Evolutionary conservation across 2,888 invertebrate species (phyloP).

Genomic region (Acanthacorydalis orientalis): DNA sequence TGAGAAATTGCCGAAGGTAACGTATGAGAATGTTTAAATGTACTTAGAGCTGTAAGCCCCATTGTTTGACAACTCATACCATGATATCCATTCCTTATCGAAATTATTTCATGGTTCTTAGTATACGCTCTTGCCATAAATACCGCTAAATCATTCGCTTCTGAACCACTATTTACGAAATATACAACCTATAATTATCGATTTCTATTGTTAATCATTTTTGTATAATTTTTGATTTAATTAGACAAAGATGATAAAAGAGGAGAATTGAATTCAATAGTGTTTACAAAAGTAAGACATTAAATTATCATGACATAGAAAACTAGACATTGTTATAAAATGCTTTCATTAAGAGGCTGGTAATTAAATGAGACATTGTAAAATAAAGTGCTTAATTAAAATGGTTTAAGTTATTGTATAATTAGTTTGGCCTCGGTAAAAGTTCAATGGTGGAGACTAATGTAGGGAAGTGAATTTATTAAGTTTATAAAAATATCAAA

Average conservation of each 20-base stretch:
- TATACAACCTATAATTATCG: slow-evolving; percentile 54
- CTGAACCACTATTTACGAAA: slow-evolving; percentile 91
- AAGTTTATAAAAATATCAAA: not conserved
- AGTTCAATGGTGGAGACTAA: no score
- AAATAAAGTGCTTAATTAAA: no score
- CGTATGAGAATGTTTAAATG: slow-evolving; percentile 62
- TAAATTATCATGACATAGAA: no score
- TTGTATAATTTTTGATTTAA: not conserved
- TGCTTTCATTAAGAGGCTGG: no score
- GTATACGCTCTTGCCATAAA: slow-evolving; percentile 76
- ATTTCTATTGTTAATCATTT: not conserved
- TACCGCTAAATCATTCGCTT: slow-evolving; percentile 91
- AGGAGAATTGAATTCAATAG: no score
- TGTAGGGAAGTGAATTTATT: no score
- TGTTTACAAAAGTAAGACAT: no score
- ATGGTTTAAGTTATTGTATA: no score
- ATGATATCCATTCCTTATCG: slow-evolving; percentile 81
- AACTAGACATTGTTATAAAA: no score
- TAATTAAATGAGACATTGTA: no score
- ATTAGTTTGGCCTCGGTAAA: no score
- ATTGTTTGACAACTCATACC: slow-evolving; percentile 76
- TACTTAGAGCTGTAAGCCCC: slow-evolving; percentile 58
- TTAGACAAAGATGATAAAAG: no score
- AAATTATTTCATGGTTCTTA: slow-evolving; percentile 66
- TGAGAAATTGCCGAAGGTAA: slow-evolving; percentile 57